Percentiles rank a stretch among this genome's conserved stretches.
Conservation (phyloP, 1,140 invertebrate genomes). For the Archivesica marissinica region DNA sequence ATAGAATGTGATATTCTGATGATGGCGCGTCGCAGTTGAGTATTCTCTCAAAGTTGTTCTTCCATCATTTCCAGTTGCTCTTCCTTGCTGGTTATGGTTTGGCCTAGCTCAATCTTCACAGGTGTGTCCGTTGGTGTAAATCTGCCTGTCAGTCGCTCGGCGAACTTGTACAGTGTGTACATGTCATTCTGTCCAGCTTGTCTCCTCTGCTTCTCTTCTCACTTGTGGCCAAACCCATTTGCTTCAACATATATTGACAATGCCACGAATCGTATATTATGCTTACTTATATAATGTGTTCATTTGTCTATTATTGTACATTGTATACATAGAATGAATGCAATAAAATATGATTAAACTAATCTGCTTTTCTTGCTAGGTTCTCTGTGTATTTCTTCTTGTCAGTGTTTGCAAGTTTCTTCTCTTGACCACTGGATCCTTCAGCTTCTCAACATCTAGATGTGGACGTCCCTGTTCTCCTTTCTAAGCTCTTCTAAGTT, state of each 20-base stretch:
- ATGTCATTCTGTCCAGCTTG: conserved; percentile 34
- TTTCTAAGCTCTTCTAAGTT: conserved; percentile 30
- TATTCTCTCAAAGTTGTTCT: not conserved
- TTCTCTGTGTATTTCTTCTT: conserved; percentile 31
- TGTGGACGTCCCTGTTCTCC: conserved; percentile 22
- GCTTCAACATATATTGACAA: no score
- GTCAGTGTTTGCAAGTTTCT: conserved; percentile 28
- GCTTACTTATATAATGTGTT: no score
- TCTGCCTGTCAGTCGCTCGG: not conserved
- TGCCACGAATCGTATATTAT: no score
- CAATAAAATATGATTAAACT: no score
- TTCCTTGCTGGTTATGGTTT: not conserved
- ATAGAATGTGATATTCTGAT: not conserved
- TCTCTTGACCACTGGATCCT: conserved; percentile 20
- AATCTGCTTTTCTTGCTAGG: conserved; percentile 27
- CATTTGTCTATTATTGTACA: no score
- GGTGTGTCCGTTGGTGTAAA: not conserved
- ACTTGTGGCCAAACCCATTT: no score
- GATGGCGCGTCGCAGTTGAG: not conserved
- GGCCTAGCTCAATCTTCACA: not conserved
- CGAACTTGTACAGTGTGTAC: conserved; percentile 10
- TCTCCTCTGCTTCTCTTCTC: no score
- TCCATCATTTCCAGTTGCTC: not conserved
- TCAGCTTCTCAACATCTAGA: no score
- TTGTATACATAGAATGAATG: no score